These are phyloP conservation scores for Mesocricetus auratus DNA, from an alignment of 2,113 vertebrate species.

Conservation along the genomic window DNA sequence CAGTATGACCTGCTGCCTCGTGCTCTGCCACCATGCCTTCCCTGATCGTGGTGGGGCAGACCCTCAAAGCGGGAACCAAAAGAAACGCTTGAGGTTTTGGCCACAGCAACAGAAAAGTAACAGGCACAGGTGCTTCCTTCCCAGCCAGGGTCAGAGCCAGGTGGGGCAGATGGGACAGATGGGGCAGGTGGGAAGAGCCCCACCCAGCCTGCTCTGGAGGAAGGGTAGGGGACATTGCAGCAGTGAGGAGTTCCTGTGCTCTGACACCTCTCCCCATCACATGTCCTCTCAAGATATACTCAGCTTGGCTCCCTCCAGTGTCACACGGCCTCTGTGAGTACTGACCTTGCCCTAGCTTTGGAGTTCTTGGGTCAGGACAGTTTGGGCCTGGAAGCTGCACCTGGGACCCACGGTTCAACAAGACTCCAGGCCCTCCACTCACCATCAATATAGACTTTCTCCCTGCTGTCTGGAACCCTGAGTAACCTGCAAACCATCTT, in stretches of 20 bases:
- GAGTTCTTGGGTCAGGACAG: not conserved
- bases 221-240: not conserved
- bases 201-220: not conserved
- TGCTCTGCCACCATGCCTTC: not conserved
- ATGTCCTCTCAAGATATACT: not conserved
- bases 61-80: not conserved
- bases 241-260: not conserved
- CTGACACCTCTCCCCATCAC: not conserved
- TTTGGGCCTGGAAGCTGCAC: not conserved
- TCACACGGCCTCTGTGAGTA: not conserved
- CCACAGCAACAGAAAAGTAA: no score
- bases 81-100: not conserved
- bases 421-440: not conserved
- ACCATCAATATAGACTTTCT: not conserved
- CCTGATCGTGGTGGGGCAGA: not conserved
- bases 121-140: not conserved
- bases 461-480: not conserved
- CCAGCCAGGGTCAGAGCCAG: not conserved
- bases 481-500: not conserved
- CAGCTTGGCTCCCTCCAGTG: not conserved
- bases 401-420: not conserved
- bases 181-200: not conserved
- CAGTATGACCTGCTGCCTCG: not conserved
- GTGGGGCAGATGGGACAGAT: no score
- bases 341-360: not conserved